phyloP scores from a whole-genome alignment of 2,888 invertebrate species.

The Apamea sordens region DNA sequence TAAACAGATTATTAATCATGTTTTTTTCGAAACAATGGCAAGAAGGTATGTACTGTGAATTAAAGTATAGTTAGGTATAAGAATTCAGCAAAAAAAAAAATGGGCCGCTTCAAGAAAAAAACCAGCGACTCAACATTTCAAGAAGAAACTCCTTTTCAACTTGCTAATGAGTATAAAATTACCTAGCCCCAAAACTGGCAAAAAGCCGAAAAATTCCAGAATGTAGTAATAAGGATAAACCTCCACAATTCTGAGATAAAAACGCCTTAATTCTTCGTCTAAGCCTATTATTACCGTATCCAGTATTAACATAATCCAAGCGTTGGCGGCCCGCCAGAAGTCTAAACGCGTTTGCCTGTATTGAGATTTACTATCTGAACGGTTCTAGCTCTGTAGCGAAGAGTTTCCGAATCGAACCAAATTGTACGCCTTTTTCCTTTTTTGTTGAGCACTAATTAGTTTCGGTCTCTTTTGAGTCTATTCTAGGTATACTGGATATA shows the following conservation, averaged over 20 bases:
- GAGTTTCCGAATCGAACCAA: conserved; percentile 62
- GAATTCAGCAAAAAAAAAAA: neutral
- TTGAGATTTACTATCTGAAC: conserved; percentile 82
- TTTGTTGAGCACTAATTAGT: conserved; percentile 61
- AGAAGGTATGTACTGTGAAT: too few species aligned
- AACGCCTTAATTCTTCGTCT: conserved; percentile 47
- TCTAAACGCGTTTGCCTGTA: conserved; percentile 77
- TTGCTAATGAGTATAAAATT: conserved; percentile 42
- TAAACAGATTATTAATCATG: neutral
- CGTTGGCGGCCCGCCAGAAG: conserved; percentile 75
- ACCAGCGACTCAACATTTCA: conserved; percentile 5
- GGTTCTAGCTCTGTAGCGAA: conserved; percentile 64
- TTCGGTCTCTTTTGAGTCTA: conserved; percentile 52
- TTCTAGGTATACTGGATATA: conserved; percentile 32
- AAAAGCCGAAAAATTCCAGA: conserved; percentile 32
- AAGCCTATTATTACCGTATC: conserved; percentile 66
- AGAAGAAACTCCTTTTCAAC: conserved; percentile 25
- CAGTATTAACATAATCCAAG: conserved; percentile 55
- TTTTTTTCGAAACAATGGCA: neutral
- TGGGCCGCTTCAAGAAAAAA: neutral
- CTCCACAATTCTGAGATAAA: conserved; percentile 42
- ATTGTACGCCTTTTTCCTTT: conserved; percentile 49
- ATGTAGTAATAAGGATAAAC: conserved; percentile 62
- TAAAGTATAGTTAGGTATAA: neutral
- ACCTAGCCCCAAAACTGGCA: conserved; percentile 30